Base-by-base conservation (phyloP, 2,888 invertebrate species). In the Coleophora flavipennella region DNA sequence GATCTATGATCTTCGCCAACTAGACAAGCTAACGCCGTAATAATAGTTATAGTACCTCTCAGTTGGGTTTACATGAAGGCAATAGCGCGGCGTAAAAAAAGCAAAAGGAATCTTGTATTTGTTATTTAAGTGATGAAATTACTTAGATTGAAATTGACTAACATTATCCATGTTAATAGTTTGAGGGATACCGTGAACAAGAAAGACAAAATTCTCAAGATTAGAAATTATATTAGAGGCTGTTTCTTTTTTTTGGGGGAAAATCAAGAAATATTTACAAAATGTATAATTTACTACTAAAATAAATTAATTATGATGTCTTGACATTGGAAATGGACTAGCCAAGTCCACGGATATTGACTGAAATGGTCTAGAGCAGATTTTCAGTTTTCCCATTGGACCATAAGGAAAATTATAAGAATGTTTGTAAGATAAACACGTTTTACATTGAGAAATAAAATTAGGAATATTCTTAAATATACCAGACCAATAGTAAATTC, bases 11-110 rank as follows among this genome's bases (percentile, higher is more conserved):
- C 44, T 1, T 39, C 31, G 8, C 35, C 44, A 0, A 46, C 40
- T n/a, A 43, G 39, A 1, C 38, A 33, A 3, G 42, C 25, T 1
- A 46, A n/a, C 9, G 39, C 33, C 2, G 37, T 42, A 1, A 44
- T 28, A 6, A 47, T 39, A 3, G 45, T 44, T 29, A 33, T 43
- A 45, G 13, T 45, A 45, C 8, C 45, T 27, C 25, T 46, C 49
- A 8, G 40, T 42, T 1, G 36, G 25, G 25, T 46, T 46, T 1
- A 49, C 31, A 13, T 49, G 46, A 7, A 44, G 44, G 12, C 26
- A 26, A 12, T 35, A 35, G 2, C 4, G 1, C n/a, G 26, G 35
- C 2, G 35, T 2, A 11, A 9, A n/a, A 26, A n/a, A 8, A 20
- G 6, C 6, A 20, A 20, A 20, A 20, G 20, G 20, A 20, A 20